Evolutionary conservation across 2,888 invertebrate genomes (phyloP), one percentile per base, ranked within the genome.

Genomic region (Entomobrya multifasciata): DNA sequence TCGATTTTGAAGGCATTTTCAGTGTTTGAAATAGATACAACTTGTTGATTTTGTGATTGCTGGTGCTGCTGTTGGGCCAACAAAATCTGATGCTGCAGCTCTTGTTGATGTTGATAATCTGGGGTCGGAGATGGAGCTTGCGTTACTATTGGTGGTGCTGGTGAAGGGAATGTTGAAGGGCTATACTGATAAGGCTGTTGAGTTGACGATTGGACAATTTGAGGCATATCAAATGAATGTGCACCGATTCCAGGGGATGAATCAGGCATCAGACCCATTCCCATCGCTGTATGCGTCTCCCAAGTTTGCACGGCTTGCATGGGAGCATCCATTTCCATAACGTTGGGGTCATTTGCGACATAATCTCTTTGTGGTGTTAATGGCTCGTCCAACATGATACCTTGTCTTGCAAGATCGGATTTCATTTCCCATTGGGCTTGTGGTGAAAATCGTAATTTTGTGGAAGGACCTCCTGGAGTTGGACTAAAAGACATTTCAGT

Each of bases 371-470:
- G 49, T 25, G 10, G 8, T n/a, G 76, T 62, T 30, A 83, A 17
- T 1, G 83, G 83, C 17, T 76, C 83, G 25, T 83, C 27, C 10
- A 83, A 3, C 52, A 83, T 76, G 6, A 83, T 67, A 36, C 83
- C 83, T 47, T 83, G 76, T 15, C 65, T 83, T 13, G 83, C 76
- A 27, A 83, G 22, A 15, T 83, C 87, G 67, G 44, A 41, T 17
- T 77, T 80, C 87, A 87, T 87, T 36, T 77, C 52, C 82, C 80
- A 77, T 36, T 87, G 77, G 11, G 87, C 87, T 10, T 87, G 47
- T 1, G 87, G 87, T 44, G 77, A 78, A 52, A 87, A 87, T 6
- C 70, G 62, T 5, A 87, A 47, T 49, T 83, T 87, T 44, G 77
- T 82, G n/a, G 81, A 44, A 27, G 62, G 55, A n/a, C 47, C 81